Percentiles rank a stretch among this genome's conserved stretches.
These are phyloP conservation scores for Melanostigma gelatinosum DNA, from an alignment of 2,113 vertebrate species.

Conservation along the genomic window DNA sequence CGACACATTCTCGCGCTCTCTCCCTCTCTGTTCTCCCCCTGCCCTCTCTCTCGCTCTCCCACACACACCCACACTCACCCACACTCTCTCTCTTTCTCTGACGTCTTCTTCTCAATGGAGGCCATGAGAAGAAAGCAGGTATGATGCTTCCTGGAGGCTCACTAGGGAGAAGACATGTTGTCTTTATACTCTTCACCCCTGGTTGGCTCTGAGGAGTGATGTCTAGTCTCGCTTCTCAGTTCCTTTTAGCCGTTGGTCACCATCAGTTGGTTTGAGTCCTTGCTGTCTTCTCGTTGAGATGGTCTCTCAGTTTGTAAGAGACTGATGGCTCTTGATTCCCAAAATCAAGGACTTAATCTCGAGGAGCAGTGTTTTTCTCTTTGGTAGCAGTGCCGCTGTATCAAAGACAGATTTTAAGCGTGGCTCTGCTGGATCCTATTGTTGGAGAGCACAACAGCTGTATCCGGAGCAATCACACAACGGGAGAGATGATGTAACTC, in stretches of 20 bases:
- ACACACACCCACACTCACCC: conserved; percentile 3
- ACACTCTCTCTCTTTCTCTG: conserved; percentile 38
- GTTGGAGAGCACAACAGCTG: conserved; percentile 33
- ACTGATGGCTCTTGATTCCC: conserved; percentile 35
- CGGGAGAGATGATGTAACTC: conserved; percentile 15
- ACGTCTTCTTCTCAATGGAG: conserved; percentile 78
- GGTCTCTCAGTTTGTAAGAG: conserved; percentile 27
- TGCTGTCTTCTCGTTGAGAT: conserved; percentile 35
- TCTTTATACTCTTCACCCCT: conserved; percentile 47
- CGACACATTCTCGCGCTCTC: conserved; percentile 62
- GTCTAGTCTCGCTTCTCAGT: conserved; percentile 13
- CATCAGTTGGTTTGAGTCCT: conserved; percentile 28
- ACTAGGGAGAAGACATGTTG: conserved; percentile 63
- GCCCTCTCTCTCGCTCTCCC: neutral
- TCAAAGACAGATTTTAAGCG: conserved; percentile 43
- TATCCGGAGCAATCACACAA: conserved; percentile 17
- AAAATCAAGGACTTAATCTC: conserved; percentile 18
- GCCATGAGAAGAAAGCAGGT: conserved; percentile 86
- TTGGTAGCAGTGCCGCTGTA: conserved; percentile 12
- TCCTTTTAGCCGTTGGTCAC: conserved; percentile 36
- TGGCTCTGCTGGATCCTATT: conserved; percentile 40
- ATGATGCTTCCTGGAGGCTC: conserved; percentile 77
- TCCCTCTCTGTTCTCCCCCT: neutral
- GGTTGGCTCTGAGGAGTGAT: conserved; percentile 51
- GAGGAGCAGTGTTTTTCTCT: neutral